phyloP scores from a whole-genome alignment of 2,113 vertebrate genomes.

The Calidris pygmaea region DNA sequence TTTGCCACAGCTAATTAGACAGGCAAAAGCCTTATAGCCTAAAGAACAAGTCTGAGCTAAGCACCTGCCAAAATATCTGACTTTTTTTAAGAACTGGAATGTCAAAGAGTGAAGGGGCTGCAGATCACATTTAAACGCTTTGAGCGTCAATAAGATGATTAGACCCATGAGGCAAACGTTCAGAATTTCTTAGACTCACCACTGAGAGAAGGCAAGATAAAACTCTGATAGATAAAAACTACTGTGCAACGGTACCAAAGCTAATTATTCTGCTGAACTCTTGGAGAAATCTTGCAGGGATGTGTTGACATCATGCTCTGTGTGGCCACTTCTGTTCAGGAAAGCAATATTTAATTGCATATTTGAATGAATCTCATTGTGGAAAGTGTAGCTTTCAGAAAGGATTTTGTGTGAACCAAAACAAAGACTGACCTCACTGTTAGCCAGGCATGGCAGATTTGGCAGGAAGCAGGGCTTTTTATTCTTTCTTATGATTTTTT shows the following conservation, averaged over 20 bases:
- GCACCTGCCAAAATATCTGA: conserved; percentile 68
- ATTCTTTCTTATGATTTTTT: background rate
- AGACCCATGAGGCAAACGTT: conserved; percentile 67
- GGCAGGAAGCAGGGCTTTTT: background rate
- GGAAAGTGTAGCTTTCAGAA: background rate
- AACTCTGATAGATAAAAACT: conserved; percentile 61
- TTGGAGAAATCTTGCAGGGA: conserved; percentile 62
- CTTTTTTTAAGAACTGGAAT: conserved; percentile 63
- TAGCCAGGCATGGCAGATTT: background rate
- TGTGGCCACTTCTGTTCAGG: conserved; percentile 44
- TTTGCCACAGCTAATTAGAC: conserved; percentile 74
- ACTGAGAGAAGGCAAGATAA: conserved; percentile 68
- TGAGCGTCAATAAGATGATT: conserved; percentile 69
- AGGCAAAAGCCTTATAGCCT: conserved; percentile 67
- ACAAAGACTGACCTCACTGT: background rate
- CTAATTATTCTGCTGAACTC: conserved; percentile 74
- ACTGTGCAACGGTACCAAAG: conserved; percentile 57
- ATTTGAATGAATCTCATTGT: conserved; percentile 27
- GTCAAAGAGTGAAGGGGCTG: conserved; percentile 66
- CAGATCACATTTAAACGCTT: conserved; percentile 71
- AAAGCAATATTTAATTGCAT: conserved; percentile 61
- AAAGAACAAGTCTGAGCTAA: conserved; percentile 64
- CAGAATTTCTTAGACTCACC: conserved; percentile 65
- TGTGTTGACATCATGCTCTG: conserved; percentile 56
- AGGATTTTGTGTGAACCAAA: background rate